Conservation (phyloP, 64 coral and sea anemone genomes). For the Orbicella faveolata region DNA sequence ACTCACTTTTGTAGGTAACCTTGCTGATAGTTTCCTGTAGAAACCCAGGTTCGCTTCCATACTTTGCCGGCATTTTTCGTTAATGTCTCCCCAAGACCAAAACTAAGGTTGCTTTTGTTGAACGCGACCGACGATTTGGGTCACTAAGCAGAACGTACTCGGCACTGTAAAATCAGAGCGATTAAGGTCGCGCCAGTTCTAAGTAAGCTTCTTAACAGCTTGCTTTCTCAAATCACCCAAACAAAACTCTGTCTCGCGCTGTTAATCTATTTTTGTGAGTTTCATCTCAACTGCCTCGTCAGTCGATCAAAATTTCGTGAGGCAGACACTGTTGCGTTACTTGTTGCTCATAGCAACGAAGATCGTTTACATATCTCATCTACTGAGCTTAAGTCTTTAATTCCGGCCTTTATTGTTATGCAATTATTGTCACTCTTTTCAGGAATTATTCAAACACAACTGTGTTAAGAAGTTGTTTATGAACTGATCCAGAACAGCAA, state of each 20-base stretch:
- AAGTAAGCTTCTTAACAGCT: not conserved
- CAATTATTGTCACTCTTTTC: not conserved
- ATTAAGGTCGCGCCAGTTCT: not conserved
- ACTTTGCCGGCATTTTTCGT: slow-evolving; percentile 39
- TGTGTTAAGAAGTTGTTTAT: not conserved
- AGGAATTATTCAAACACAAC: not conserved
- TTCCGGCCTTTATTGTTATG: slow-evolving; percentile 21
- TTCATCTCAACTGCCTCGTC: not conserved
- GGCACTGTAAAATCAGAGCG: not conserved
- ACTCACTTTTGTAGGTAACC: slow-evolving; percentile 76
- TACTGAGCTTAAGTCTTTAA: not conserved
- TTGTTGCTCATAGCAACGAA: slow-evolving; percentile 18
- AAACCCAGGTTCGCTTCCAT: slow-evolving; percentile 44
- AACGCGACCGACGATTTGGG: not conserved
- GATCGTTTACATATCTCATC: not conserved
- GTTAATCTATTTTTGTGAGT: not conserved
- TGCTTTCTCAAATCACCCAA: not conserved
- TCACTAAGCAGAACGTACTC: not conserved
- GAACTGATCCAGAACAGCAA: not conserved
- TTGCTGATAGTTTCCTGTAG: slow-evolving; percentile 74
- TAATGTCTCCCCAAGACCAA: not conserved
- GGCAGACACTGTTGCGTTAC: slow-evolving; percentile 30
- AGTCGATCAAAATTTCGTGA: not conserved
- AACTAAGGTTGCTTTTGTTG: not conserved
- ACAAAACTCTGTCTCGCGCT: not conserved